A percentile compares a stretch with the other conserved stretches of the same genome.
Evolutionary conservation across 1,140 invertebrate species (phyloP).

Genomic region (Solenopsis fugax): DNA sequence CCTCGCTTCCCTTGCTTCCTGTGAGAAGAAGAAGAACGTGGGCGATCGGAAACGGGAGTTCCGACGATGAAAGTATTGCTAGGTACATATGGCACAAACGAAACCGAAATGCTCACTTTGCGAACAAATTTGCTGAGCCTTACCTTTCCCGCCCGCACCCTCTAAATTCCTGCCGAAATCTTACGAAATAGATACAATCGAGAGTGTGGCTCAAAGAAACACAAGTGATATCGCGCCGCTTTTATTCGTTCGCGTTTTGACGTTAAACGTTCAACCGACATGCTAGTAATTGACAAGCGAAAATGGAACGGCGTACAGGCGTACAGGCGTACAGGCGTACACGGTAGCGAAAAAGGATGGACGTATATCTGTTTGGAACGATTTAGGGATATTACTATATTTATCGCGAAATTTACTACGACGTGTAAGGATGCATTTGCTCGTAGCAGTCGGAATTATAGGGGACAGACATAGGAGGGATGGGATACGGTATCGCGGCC

Average conservation of each 20-base stretch:
- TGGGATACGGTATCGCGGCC: neutral
- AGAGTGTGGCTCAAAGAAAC: neutral
- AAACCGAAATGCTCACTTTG: slow-evolving; percentile 41
- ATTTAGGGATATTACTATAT: slow-evolving; percentile 22
- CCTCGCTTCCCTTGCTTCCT: neutral
- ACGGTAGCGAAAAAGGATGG: neutral
- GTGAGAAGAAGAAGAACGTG: neutral
- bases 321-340: neutral
- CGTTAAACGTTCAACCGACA: neutral
- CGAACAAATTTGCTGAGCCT: neutral
- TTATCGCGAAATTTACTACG: slow-evolving; percentile 29
- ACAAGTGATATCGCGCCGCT: neutral
- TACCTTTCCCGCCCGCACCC: neutral
- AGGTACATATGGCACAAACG: neutral
- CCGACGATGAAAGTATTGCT: slow-evolving; percentile 31
- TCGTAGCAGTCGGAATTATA: neutral
- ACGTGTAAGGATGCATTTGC: neutral
- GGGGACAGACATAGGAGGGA: neutral
- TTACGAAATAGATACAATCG: too few relatives aligned
- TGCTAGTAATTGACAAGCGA: neutral
- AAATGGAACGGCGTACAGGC: neutral
- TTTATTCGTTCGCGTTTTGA: neutral
- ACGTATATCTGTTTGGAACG: neutral
- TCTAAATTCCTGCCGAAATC: neutral
- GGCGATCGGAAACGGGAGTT: neutral